Conservation (phyloP, 2,797 vertebrate species). For the Pagetopsis macropterus region DNA sequence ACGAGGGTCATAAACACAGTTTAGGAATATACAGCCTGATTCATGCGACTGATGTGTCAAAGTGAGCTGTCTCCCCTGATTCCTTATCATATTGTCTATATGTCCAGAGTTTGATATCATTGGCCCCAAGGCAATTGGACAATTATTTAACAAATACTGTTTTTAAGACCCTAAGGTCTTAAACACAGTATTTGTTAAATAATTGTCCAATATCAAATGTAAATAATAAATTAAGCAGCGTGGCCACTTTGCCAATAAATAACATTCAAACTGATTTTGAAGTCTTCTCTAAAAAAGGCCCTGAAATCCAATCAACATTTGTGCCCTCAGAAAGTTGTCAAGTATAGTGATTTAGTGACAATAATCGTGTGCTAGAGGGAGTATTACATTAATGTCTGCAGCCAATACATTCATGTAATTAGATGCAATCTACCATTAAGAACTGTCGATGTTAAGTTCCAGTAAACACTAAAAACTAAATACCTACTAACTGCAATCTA, state of each 20-base stretch:
- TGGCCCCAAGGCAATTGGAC: no score
- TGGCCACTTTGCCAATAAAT: not conserved
- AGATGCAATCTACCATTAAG: not conserved
- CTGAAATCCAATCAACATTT: not conserved
- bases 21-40: not conserved
- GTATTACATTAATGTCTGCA: conserved; percentile 2
- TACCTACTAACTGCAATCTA: not conserved
- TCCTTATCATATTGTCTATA: not conserved
- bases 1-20: not conserved
- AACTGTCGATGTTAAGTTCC: conserved; percentile 2
- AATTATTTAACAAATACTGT: no score
- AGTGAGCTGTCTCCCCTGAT: not conserved
- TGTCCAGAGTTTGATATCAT: not conserved
- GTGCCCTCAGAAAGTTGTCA: not conserved
- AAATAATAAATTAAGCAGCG: not conserved
- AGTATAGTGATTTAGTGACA: not conserved
- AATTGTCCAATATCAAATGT: not conserved
- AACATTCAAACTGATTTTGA: not conserved
- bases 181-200: not conserved
- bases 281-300: not conserved
- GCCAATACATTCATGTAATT: not conserved
- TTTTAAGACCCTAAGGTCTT: not conserved
- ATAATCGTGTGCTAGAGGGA: not conserved
- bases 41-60: no score
- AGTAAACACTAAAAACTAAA: not conserved